Evolutionary conservation across 2,113 vertebrate species (phyloP), one percentile per base, ranked within the genome.

Genomic region (Lynx canadensis): DNA sequence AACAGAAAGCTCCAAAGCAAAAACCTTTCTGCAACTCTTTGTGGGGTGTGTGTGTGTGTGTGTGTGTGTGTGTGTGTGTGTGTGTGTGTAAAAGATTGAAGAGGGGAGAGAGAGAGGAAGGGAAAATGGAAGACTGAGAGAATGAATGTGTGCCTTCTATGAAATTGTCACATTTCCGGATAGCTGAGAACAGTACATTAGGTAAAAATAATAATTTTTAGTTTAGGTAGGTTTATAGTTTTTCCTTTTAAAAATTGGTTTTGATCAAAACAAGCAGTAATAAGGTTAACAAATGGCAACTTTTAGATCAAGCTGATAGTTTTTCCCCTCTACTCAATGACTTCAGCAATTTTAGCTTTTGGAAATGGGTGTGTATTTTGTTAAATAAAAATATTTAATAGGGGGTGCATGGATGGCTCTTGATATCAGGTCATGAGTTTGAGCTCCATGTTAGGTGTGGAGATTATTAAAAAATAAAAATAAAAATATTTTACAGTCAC

Each of bases 1-100:
- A 96, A 94, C 92, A 90, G 94, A 98, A 50, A 71, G 90, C 36
- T 97, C 48, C 11, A 63, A 80, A 96, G 84, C 48, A 80, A 97
- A 98, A 69, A 97, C 94, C 52, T 94, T 96, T 88, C 19, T 92
- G 11, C 8, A 78, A 4, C 10, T 57, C 45, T 45, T 45, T 45
- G 45, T 45, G 45, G 45, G 7, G 45, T 45, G 1, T 80, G 3
- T 83, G 23, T 74, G 23, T 74, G 52, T 68, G 15, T 95, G 36
- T 80, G n/a, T 83, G 33, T 23, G 23, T 88, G 57, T 81, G n/a
- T n/a, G 38, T 60, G 25, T 80, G 7, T n/a, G 27, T 19, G 21
- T 7, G 25, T 27, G 6, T 95, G 48, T 84, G 65, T 97, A 38
- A 69, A 57, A 55, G 55, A 52, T 11, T 52, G 65, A 71, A 33